Evolutionary conservation across 2,797 vertebrate genomes (phyloP), one percentile per base, ranked within the genome.

Genomic region (Lepus oiostolus): DNA sequence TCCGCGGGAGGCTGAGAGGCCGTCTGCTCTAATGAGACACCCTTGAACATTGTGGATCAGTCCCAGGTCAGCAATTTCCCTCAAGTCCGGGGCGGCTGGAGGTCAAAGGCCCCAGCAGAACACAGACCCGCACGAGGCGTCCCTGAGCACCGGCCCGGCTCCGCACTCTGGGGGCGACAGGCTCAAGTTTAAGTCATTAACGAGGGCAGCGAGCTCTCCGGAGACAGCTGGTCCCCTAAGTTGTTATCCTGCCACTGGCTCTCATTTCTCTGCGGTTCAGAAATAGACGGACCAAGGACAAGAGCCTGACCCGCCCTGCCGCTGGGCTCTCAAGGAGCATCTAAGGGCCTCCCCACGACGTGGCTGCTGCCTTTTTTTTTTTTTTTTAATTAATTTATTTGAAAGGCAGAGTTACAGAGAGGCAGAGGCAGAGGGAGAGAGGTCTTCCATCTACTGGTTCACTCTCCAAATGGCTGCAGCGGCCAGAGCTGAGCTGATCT

Each of bases 31-130:
- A 98, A 98, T 94, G 81, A 98, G 97, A 92, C 85, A 90, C 68
- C 26, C 90, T 93, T 76, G 96, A 85, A 95, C 96, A 97, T 97
- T 96, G 97, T 94, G 93, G 97, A 97, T 97, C 97, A 96, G 96
- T 97, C 97, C 97, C 97, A 97, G 93, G 97, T 77, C 84, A 83
- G 97, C 96, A 96, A 97, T 98, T 97, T 95, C 95, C 96, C 97
- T 85, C 97, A 97, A 95, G 97, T 96, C 88, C 93, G 71, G 97
- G 97, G 91, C 97, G 95, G 97, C 91, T 87, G 82, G 38, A 93
- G 98, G 98, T 98, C 98, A 98, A 95, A 97, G 98, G 97, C 97
- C 96, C 84, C 42, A 0, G 22, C 17, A 28, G 96, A 96, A 96
- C 91, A 96, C 95, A 82, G 38, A 24, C 42, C 62, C 71, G 22